Base-by-base conservation (phyloP, 1,140 invertebrate species). In the Caenorhabditis tropicalis region DNA sequence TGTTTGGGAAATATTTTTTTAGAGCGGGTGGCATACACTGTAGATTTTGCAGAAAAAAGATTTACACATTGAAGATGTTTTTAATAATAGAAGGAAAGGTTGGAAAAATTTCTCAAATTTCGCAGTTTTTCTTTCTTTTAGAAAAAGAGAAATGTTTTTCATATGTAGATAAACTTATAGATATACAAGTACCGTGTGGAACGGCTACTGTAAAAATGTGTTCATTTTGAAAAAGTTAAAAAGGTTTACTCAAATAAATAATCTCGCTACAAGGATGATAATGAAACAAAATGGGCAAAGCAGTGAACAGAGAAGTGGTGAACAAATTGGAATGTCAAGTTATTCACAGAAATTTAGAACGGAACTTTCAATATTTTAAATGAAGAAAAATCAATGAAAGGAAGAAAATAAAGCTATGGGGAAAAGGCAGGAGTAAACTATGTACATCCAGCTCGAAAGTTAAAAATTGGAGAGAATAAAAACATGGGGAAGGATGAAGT, bases 311-410 rank as follows among this genome's bases (percentile, higher is more conserved):
- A 24, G 29, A 43, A 24, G 7, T 43, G 36, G 36, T 74, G 65
- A 74, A 74, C 36, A 74, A 46, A 46, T 74, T 74, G 65, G 65
- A 74, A 74, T 74, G 65, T 46, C 65, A 74, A 74, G n/a, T 46
- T 74, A 74, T 74, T 74, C 65, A 74, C 65, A 74, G 58, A 16
- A 36, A 36, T 10, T 36, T 36, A 7, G 19, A 36, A 36, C 29
- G 58, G 36, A 74, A 74, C 65, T 27, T 56, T 56, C 43, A 15
- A 36, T n/a, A n/a, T n/a, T 36, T 65, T 74, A 0, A 29, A 46
- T 43, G 24, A 15, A 24, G 29, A 39, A 74, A 24, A 36, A 4
- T 7, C 0, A 24, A n/a, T 27, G 33, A 46, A 74, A 33, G 19
- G 19, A n/a, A 16, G 19, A 74, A 74, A 74, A 43, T 74, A 74